Percentiles rank a stretch among this genome's conserved stretches.
phyloP scores from a whole-genome alignment of 2,797 vertebrate genomes.

The Platyrinchus mystaceus region DNA sequence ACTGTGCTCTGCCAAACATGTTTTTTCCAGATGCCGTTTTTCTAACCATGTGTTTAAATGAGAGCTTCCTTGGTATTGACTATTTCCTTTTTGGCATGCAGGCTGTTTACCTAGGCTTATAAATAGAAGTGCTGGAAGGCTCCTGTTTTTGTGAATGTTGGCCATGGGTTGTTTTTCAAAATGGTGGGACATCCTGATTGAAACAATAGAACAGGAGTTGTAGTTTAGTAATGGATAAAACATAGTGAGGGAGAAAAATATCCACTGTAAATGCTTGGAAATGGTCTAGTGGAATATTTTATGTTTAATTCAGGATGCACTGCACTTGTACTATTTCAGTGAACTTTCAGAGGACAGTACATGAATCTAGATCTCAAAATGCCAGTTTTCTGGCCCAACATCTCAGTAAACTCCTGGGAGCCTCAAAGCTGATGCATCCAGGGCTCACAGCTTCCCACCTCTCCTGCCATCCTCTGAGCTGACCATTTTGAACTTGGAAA shows the following conservation, averaged over 20 bases:
- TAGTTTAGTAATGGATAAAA: neutral
- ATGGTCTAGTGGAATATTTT: neutral
- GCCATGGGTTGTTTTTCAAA: neutral
- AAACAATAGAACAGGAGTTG: neutral
- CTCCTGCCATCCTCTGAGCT: neutral
- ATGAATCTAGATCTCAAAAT: neutral
- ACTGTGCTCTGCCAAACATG: neutral
- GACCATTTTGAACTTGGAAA: neutral
- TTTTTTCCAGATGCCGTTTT: constrained; percentile 25
- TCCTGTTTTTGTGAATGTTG: neutral
- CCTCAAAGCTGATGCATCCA: neutral
- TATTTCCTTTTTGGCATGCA: neutral
- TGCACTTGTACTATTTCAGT: neutral
- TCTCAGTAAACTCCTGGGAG: neutral
- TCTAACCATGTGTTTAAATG: neutral
- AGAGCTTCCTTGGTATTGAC: neutral
- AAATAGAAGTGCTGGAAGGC: neutral
- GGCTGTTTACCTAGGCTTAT: neutral
- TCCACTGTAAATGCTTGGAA: neutral
- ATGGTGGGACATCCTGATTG: neutral
- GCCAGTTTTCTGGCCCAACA: neutral
- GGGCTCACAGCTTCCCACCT: neutral
- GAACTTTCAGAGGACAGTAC: neutral
- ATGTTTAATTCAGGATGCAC: neutral
- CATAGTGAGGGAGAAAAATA: neutral